These are phyloP conservation scores for Trachelus iudaicus DNA, from an alignment of 2,888 invertebrate species.

Conservation along the genomic window DNA sequence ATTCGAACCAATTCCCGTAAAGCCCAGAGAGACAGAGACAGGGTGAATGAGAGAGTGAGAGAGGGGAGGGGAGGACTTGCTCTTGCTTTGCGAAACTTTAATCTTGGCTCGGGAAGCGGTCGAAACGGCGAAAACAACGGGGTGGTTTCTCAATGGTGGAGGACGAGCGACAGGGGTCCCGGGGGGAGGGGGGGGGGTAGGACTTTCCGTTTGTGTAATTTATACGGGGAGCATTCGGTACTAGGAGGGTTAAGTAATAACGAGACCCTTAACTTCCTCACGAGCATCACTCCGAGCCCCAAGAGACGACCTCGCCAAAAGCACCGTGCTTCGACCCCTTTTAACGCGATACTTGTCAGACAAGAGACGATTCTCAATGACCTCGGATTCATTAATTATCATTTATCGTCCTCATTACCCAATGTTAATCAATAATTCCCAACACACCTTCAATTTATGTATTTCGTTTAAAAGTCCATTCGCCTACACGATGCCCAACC, in stretches of 20 bases:
- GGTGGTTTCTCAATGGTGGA: not conserved
- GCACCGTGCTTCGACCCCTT: constrained; percentile 12
- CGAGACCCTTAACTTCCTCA: constrained; percentile 24
- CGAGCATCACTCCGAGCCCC: constrained; percentile 16
- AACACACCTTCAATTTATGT: not conserved
- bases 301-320: not conserved
- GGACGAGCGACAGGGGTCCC: not conserved
- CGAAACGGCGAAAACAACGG: not conserved
- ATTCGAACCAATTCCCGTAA: constrained; percentile 40
- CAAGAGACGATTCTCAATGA: constrained; percentile 13
- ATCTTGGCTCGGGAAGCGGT: not conserved
- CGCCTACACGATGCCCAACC: not conserved
- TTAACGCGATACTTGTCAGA: constrained; percentile 19
- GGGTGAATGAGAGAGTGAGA: not conserved
- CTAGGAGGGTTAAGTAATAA: constrained; percentile 19
- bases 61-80: not conserved
- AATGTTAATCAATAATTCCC: not conserved
- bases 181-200: not conserved
- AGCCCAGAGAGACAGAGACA: constrained; percentile 15
- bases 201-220: not conserved
- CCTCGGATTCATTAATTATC: constrained; percentile 11
- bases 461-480: not conserved
- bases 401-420: not conserved
- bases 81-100: not conserved
- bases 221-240: constrained; percentile 1